A percentile compares a stretch with the other conserved stretches of the same genome.
Conservation (phyloP, 2,113 vertebrate genomes). For the Spermophilus dauricus region DNA sequence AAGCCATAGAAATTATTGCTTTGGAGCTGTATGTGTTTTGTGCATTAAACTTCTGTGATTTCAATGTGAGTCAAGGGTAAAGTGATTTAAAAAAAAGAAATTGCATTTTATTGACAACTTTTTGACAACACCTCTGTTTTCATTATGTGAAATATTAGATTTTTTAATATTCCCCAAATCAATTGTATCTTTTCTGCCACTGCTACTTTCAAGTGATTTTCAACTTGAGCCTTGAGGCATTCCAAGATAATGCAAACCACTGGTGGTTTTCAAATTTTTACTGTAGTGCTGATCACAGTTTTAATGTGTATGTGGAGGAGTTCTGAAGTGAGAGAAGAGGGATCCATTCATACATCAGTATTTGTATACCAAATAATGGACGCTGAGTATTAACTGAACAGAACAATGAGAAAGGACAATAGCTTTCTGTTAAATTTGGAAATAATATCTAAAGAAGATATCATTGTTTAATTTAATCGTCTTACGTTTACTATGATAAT, state of each 20-base stretch:
- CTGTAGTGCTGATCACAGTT: background rate
- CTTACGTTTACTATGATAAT: slow-evolving; percentile 71
- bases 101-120: slow-evolving; percentile 61
- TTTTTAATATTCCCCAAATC: slow-evolving; percentile 40
- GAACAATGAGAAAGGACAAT: background rate
- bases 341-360: background rate
- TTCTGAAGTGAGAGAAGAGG: background rate
- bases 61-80: slow-evolving; percentile 42
- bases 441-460: slow-evolving; percentile 60
- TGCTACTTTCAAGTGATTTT: slow-evolving; percentile 63
- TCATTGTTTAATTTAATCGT: slow-evolving; percentile 55
- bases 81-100: slow-evolving; percentile 4
- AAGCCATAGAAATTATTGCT: background rate
- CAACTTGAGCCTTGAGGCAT: slow-evolving; percentile 56
- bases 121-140: slow-evolving; percentile 60
- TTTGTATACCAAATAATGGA: background rate
- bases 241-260: slow-evolving; percentile 54
- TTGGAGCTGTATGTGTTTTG: background rate
- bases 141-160: slow-evolving; percentile 59
- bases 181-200: slow-evolving; percentile 62
- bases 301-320: background rate
- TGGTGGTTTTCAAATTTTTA: slow-evolving; percentile 45
- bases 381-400: background rate
- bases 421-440: slow-evolving; percentile 2
- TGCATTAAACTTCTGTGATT: slow-evolving; percentile 20